Evolutionary conservation across 2,797 vertebrate genomes (phyloP), one percentile per base, ranked within the genome.

Genomic region (Australoheros facetus): DNA sequence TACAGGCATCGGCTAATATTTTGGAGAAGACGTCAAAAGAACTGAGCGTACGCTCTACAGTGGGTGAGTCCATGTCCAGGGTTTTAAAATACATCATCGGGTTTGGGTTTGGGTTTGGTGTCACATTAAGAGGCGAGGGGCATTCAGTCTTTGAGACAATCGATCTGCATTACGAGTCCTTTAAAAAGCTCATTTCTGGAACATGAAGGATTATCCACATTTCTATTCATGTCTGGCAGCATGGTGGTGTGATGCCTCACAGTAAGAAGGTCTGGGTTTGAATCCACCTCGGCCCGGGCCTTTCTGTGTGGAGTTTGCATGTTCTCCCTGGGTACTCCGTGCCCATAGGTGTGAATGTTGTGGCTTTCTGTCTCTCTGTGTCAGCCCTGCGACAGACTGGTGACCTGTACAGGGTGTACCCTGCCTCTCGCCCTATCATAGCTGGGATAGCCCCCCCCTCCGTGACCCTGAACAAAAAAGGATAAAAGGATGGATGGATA

Each of bases 1-100:
- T 74, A 23, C 82, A 89, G 87, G 62, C 70, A 39, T 62, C 1
- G 13, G 60, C 39, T 70, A 16, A 76, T 37, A 14, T 56, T 1
- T 34, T 39, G 76, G 19, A 59, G 55, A 51, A 81, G 74, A 21
- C n/a, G 8, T 53, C 28, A 60, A 26, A 3, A n/a, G 53, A 60
- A 21, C 7, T 12, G 17, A 69, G 7, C 0, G 32, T 1, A 30
- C 30, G 30, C 54, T 42, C 66, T 66, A 53, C 37, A 11, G 0
- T 12, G 21, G 26, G 86, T 89, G 56, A 80, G 80, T 76, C 5
- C 23, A 51, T 32, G 19, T 77, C 17, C 23, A 3, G 39, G 32
- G 34, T 39, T 17, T 62, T 48, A 6, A 83, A 37, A 64, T 45
- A 32, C 8, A 42, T 4, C 53, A 8, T 30, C 19, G 28, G 3